phyloP scores from a whole-genome alignment of 1,140 invertebrate species.

The Aleiodes sp. region DNA sequence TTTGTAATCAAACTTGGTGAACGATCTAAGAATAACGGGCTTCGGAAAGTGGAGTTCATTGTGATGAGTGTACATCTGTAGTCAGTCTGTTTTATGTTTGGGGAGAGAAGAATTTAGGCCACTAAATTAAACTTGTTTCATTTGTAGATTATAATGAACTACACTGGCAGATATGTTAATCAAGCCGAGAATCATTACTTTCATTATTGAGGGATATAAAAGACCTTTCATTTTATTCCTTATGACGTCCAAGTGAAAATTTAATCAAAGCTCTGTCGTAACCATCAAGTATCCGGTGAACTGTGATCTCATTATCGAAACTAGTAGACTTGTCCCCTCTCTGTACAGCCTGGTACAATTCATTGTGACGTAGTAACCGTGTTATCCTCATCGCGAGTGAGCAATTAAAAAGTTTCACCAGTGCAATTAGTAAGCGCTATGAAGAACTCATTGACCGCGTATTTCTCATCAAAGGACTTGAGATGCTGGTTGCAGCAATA shows the following conservation, averaged over 20 bases:
- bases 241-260: background rate
- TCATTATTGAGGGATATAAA: no score
- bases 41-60: background rate
- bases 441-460: background rate
- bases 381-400: conserved; percentile 10
- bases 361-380: conserved; percentile 2
- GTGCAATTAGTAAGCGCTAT: conserved; percentile 14
- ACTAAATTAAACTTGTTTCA: no score
- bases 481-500: no score
- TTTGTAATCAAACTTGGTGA: conserved; percentile 13
- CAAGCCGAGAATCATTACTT: no score
- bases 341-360: background rate
- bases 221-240: no score
- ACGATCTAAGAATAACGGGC: background rate
- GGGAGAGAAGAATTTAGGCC: no score
- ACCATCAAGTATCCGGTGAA: background rate
- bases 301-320: conserved; percentile 20
- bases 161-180: no score
- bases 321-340: background rate
- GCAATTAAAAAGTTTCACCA: conserved; percentile 27
- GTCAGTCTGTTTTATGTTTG: background rate
- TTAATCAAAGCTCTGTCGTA: conserved; percentile 7
- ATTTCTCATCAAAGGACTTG: background rate
- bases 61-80: background rate
- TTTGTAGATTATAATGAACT: no score